Evolutionary conservation across 2,888 invertebrate species (phyloP), one percentile per base, ranked within the genome.

Genomic region (Lutraria lutraria): DNA sequence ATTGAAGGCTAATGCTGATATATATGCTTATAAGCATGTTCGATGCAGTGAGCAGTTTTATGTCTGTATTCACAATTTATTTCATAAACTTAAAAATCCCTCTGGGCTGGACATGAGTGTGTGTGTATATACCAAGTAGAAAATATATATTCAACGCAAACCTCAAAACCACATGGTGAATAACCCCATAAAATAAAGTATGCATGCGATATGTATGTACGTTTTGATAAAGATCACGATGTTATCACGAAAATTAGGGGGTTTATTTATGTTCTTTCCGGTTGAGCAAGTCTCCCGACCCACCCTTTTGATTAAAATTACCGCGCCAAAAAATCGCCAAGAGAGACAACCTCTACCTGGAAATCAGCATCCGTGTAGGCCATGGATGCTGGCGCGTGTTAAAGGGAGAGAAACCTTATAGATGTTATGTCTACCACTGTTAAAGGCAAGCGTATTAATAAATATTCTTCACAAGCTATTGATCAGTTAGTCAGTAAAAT

Each of bases 191-290:
- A 25, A 31, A 34, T 34, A 34, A 76, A 8, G 76, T 76, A 76
- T 76, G 76, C 76, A 76, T 76, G 29, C 34, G 31, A 76, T 76
- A 34, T 31, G 34, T 34, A 76, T 25, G 76, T 76, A 31, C 76
- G 19, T 76, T 76, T 1, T 13, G 76, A 76, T 76, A 76, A 76
- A 31, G 34, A 76, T 76, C 76, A 8, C 29, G 76, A 76, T 76
- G 29, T 31, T 34, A 76, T 76, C 76, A 31, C 34, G 34, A 76
- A 76, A 43, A 31, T 76, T 76, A 76, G 34, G 76, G 76, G 34
- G 12, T 13, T 72, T 76, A 76, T 76, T 76, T 76, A 31, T 76
- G 34, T 76, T 76, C 25, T 19, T 8, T 31, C 31, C 76, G 76
- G 34, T 34, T 76, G 76, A 31, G 8, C 34, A 31, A 34, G 34